Base-by-base conservation (phyloP, 1,140 invertebrate species). In the Eriosoma lanigerum region DNA sequence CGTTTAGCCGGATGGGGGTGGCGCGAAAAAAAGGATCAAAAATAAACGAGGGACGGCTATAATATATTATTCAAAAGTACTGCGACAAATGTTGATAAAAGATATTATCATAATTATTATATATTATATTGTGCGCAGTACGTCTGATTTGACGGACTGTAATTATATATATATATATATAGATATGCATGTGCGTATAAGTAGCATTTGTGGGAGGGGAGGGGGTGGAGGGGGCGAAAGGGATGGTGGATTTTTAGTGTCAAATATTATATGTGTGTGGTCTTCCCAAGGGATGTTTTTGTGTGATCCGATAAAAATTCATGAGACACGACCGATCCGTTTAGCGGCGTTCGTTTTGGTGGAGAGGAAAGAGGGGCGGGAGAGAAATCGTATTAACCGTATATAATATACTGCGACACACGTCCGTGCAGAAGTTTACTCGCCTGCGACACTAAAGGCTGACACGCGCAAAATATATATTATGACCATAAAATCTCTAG, bases 261-360 rank as follows among this genome's bases (percentile, higher is more conserved):
- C 17, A 29, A 62, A 62, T 17, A 29, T 26, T 60, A 62, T 32
- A 26, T 62, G 29, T 52, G 60, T 66, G 62, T 10, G 29, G 29
- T 66, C n/a, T n/a, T 48, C 66, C 24, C 66, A 21, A 46, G 66
- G 66, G 66, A 68, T 44, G 46, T 38, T 68, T 48, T 24, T 32
- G 9, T 12, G 66, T 38, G 66, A 68, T 68, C 66, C 66, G 66
- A 68, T 68, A 68, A 68, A 68, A 68, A 68, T 68, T 46, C 66
- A 68, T 68, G 66, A 68, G 66, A 46, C 44, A 38, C 62, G 62
- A 64, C 66, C 38, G 66, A 68, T 68, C 64, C 64, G 64, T 68
- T 68, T 68, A 68, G 64, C 64, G 21, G 10, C 13, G 21, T 3
- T n/a, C 54, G 66, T n/a, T 17, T n/a, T n/a, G n/a, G n/a, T n/a